Percentiles rank a stretch among this genome's conserved stretches.
Conservation (phyloP, 1,140 invertebrate genomes). For the Aphis gossypii region DNA sequence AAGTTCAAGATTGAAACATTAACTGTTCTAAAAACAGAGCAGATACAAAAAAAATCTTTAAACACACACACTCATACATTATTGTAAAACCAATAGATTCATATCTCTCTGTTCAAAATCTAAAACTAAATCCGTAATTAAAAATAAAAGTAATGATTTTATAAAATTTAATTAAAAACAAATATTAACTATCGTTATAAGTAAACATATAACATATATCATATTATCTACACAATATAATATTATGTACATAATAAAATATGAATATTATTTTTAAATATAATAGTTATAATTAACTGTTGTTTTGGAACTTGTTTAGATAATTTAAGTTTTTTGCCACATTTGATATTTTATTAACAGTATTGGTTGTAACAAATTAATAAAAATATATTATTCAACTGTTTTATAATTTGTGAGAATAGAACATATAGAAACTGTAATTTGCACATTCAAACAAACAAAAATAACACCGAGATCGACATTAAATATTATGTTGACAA, state of each 20-base stretch:
- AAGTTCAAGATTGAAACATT: background rate
- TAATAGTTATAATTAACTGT: background rate
- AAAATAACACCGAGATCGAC: background rate
- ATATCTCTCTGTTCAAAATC: background rate
- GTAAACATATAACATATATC: background rate
- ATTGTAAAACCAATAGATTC: background rate
- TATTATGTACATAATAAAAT: slow-evolving; percentile 15
- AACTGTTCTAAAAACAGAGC: background rate
- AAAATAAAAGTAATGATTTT: background rate
- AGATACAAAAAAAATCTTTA: background rate
- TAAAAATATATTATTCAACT: background rate
- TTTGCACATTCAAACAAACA: background rate
- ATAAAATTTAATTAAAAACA: slow-evolving; percentile 16
- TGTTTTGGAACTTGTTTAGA: background rate
- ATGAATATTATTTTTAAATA: background rate
- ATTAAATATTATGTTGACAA: background rate
- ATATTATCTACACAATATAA: background rate
- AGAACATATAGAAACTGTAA: background rate
- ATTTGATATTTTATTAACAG: background rate
- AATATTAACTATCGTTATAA: background rate
- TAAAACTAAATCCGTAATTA: background rate
- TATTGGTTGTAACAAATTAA: background rate
- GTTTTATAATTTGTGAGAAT: background rate
- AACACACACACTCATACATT: background rate
- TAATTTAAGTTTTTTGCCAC: background rate